These are phyloP conservation scores for Pelecanoides urinatrix DNA, from an alignment of 2,113 vertebrate genomes.

Conservation along the genomic window DNA sequence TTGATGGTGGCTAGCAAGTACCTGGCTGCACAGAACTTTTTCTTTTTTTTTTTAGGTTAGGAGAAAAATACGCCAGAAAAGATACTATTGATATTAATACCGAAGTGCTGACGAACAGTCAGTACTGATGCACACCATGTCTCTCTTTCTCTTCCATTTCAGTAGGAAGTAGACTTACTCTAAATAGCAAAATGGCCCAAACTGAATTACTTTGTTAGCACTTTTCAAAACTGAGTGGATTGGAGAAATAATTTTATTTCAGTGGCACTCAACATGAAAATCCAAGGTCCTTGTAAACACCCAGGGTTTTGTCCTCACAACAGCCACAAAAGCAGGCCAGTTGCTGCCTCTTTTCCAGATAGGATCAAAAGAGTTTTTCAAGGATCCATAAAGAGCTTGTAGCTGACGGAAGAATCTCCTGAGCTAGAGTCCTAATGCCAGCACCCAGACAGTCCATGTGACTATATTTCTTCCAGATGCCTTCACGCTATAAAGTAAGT, in stretches of 20 bases:
- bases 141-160: background rate
- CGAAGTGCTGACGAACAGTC: background rate
- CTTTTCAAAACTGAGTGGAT: background rate
- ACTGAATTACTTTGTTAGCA: background rate
- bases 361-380: background rate
- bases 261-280: background rate
- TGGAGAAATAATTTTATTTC: background rate
- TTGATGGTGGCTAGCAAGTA: background rate
- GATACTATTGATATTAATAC: background rate
- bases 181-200: background rate
- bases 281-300: background rate
- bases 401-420: background rate
- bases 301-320: background rate
- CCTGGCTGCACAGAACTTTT: background rate
- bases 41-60: background rate
- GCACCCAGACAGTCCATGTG: conserved; percentile 11
- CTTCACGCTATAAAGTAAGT: conserved; percentile 28
- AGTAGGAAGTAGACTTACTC: background rate
- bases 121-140: background rate
- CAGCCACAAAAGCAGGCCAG: background rate
- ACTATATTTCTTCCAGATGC: conserved; percentile 60
- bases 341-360: background rate
- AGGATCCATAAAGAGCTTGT: background rate
- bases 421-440: background rate
- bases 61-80: background rate